Evolutionary conservation across 2,888 invertebrate genomes (phyloP), one percentile per base, ranked within the genome.

Genomic region (Philopedon plagiatum): DNA sequence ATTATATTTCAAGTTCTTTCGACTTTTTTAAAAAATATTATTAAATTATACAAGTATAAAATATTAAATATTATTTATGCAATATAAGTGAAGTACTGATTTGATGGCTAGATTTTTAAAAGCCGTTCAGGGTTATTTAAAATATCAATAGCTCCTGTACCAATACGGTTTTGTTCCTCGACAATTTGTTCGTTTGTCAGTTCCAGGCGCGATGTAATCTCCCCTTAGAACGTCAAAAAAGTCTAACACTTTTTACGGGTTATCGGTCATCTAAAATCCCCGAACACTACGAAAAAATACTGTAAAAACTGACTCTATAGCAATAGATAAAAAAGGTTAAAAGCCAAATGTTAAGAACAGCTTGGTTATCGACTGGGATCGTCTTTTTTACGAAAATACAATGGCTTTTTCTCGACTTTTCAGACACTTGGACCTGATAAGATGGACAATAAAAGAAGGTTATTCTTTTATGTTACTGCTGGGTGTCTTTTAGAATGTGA

Each of bases 191-290:
- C 18, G 29, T 54, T 29, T 54, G 51, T 54, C 51, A 9, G 1
- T 29, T 26, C 29, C 51, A 54, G 51, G 29, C 51, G 9, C 15
- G 51, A 54, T 54, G 51, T 18, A 54, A 54, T 54, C 51, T 54
- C 29, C 46, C 29, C 49, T 62, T 2, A n/a, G n/a, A n/a, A 46
- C 23, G 39, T 51, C 49, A 23, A 23, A 63, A 62, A 39, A 39
- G 21, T 49, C 63, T 15, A 34, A 54, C 51, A 63, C n/a, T 54
- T 63, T 51, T 51, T 23, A 29, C 51, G 63, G 63, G 60, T 67
- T 67, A 67, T 67, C 67, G 67, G 67, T 67, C 67, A 67, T 67
- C 67, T 39, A n/a, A 44, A 46, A 41, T 66, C 65, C 60, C 60
- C 44, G 46, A 44, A n/a, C 58, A 29, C 44, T 51, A 18, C 51